Conservation (phyloP, 64 coral and sea anemone genomes). For the Pachyseris speciosa region DNA sequence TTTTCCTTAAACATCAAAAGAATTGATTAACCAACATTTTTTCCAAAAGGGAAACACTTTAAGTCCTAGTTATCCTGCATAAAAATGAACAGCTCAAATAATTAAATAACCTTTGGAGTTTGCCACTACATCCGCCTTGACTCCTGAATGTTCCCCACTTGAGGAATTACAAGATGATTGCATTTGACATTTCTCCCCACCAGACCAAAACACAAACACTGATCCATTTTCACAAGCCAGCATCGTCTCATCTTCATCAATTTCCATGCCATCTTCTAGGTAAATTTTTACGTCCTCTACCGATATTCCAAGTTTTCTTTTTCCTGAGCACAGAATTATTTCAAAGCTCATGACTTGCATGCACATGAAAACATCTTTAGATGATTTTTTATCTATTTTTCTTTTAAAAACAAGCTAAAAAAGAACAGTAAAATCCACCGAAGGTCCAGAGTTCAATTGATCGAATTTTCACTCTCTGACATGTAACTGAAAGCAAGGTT, state of each 20-base stretch:
- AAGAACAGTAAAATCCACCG: not conserved
- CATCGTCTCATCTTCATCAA: conserved; percentile 1
- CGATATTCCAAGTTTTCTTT: not conserved
- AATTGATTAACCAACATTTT: not conserved
- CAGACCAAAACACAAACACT: not conserved
- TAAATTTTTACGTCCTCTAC: not conserved
- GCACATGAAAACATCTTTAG: not conserved
- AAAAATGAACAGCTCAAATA: not conserved
- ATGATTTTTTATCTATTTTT: not conserved
- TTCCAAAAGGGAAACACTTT: not conserved
- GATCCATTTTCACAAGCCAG: not conserved
- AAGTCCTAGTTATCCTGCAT: not conserved
- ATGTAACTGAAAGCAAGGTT: not conserved
- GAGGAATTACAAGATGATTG: not conserved
- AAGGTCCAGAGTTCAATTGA: too few relatives aligned
- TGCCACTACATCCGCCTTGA: not conserved
- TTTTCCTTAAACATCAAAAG: not conserved
- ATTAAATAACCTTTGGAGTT: not conserved
- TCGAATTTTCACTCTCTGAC: not conserved
- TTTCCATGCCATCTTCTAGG: not conserved
- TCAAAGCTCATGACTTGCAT: not conserved
- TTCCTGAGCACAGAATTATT: not conserved
- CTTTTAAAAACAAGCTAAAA: not conserved
- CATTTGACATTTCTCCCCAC: not conserved
- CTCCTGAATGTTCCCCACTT: not conserved